These are phyloP conservation scores for Rhadina sibilatrix DNA, from an alignment of 2,113 vertebrate species.

Conservation along the genomic window DNA sequence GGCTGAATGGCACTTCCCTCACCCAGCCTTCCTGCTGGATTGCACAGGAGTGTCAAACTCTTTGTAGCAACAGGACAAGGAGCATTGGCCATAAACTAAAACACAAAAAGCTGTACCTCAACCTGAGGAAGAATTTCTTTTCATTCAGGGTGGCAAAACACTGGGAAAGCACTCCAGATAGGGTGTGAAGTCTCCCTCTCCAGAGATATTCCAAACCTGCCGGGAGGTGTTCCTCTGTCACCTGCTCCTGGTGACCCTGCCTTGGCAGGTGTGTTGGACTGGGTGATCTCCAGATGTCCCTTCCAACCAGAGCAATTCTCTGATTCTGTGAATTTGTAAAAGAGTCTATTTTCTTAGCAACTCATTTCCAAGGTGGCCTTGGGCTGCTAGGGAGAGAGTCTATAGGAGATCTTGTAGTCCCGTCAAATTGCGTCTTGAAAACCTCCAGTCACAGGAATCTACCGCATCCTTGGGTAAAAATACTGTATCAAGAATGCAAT, in stretches of 20 bases:
- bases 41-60: neutral
- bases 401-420: neutral
- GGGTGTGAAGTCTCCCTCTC: neutral
- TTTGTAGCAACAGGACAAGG: neutral
- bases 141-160: neutral
- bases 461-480: neutral
- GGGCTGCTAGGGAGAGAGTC: neutral
- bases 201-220: neutral
- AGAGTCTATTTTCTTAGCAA: neutral
- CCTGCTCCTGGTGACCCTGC: neutral
- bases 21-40: neutral
- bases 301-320: accelerated
- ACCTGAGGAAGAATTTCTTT: neutral
- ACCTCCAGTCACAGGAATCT: neutral
- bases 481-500: neutral
- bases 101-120: neutral
- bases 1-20: neutral
- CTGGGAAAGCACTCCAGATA: no score
- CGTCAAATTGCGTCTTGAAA: neutral
- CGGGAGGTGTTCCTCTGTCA: neutral
- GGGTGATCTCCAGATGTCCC: neutral
- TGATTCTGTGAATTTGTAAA: neutral
- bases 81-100: neutral
- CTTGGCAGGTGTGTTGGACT: neutral
- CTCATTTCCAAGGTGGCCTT: neutral